phyloP scores from a whole-genome alignment of 2,797 vertebrate genomes.

The Bradypus variegatus region DNA sequence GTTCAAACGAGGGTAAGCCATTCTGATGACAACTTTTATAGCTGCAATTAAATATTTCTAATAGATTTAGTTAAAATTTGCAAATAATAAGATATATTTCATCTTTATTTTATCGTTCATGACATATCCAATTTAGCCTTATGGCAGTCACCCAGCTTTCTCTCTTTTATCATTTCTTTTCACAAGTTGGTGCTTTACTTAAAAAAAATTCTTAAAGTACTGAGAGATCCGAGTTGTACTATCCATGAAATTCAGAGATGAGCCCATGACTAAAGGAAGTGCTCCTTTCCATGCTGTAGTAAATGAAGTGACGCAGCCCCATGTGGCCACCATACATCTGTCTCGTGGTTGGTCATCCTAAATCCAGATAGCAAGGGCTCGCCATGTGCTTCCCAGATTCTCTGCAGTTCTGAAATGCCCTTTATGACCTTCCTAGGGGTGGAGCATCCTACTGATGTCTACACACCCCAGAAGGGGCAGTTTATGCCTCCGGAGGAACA shows the following conservation, averaged over 20 bases:
- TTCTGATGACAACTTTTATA: conserved; percentile 60
- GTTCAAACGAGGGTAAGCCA: conserved; percentile 39
- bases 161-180: conserved; percentile 12
- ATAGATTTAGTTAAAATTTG: conserved; percentile 53
- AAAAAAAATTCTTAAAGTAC: background rate
- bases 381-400: background rate
- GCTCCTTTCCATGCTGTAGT: background rate
- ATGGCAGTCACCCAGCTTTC: background rate
- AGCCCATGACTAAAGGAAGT: background rate
- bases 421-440: background rate
- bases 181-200: conserved; percentile 17
- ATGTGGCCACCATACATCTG: background rate
- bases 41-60: conserved; percentile 61
- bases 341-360: background rate
- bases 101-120: conserved; percentile 52
- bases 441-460: background rate
- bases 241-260: background rate
- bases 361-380: background rate
- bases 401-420: background rate
- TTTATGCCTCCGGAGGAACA: background rate
- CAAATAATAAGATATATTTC: conserved; percentile 53
- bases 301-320: background rate
- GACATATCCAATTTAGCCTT: conserved; percentile 36
- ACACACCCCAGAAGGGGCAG: background rate
- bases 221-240: background rate